Evolutionary conservation across 2,113 vertebrate genomes (phyloP), one percentile per base, ranked within the genome.

Genomic region (Meriones unguiculatus): DNA sequence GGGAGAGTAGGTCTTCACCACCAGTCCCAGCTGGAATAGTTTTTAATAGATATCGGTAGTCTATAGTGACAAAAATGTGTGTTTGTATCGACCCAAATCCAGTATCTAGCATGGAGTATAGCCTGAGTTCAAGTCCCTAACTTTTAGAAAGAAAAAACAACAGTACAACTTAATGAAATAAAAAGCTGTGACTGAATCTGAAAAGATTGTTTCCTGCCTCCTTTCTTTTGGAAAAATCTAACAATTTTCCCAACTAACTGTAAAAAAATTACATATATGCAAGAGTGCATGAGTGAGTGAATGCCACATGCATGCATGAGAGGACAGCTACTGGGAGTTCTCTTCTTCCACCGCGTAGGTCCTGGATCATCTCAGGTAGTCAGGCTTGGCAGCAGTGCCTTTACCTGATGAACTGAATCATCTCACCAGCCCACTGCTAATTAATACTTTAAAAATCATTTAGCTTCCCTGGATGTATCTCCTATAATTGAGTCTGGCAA

Each of bases 131-230:
- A 80, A 96, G 28, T 76, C 81, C 54, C 32, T 32, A 84, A 69
- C 81, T 70, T 81, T 69, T 91, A 59, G 94, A 91, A 96, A 32
- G 81, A 91, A 82, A 13, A 32, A 92, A 77, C 5, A 82, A 75
- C 76, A 41, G 59, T 73, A 86, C 2, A 87, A 46, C 4, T 69
- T 25, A 93, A 89, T 70, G 35, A 38, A 59, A 95, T 84, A 65
- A 94, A 62, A 95, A 65, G 14, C 28, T 91, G 22, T n/a, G 78
- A n/a, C 64, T 57, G 57, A 90, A 85, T 78, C 84, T 52, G 54
- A 91, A 95, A 93, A 95, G 20, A 90, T 41, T 96, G 52, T 90
- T 84, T 76, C 15, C 35, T 86, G 87, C 12, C 5, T 95, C 69
- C 6, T 38, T 17, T 77, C 76, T 95, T 81, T 89, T 73, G 9